Conservation (phyloP, 2,113 vertebrate species). For the Hippoglossus stenolepis region DNA sequence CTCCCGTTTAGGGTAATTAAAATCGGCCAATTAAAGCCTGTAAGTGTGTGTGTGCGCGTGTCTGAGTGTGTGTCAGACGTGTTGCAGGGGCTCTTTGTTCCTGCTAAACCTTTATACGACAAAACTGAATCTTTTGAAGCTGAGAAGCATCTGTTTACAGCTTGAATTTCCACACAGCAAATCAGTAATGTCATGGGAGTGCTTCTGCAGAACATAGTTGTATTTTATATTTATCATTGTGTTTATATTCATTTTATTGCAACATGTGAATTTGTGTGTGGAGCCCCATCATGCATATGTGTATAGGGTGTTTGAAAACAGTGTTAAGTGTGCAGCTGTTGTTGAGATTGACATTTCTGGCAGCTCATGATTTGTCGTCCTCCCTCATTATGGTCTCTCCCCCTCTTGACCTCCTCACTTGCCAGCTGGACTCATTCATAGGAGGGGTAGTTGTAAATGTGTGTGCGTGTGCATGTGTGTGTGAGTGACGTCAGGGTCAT, state of each 20-base stretch:
- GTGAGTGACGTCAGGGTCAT: neutral
- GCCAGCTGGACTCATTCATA: conserved; percentile 69
- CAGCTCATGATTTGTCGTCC: conserved; percentile 55
- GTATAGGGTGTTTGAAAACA: conserved; percentile 7
- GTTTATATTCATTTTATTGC: no score
- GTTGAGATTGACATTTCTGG: conserved; percentile 65
- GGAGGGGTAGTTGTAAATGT: conserved; percentile 2
- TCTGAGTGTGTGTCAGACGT: conserved; percentile 24
- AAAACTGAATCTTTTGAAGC: conserved; percentile 2
- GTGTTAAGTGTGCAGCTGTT: conserved; percentile 71
- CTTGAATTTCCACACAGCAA: neutral
- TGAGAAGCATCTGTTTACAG: neutral
- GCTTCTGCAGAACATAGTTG: no score
- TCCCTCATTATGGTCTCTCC: conserved; percentile 48
- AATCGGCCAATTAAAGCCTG: conserved; percentile 56
- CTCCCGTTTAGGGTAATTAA: conserved; percentile 74
- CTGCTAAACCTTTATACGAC: conserved; percentile 14
- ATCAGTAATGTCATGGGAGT: no score
- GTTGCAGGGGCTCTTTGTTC: conserved; percentile 56
- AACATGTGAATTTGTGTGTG: neutral
- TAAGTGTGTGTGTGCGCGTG: conserved; percentile 9
- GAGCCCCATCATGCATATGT: neutral
- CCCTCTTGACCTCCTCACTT: conserved; percentile 42
- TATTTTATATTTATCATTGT: no score
- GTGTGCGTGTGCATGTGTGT: neutral